Base-by-base conservation (phyloP, 92 coral and sea anemone species). In the Parazoanthus darwini region DNA sequence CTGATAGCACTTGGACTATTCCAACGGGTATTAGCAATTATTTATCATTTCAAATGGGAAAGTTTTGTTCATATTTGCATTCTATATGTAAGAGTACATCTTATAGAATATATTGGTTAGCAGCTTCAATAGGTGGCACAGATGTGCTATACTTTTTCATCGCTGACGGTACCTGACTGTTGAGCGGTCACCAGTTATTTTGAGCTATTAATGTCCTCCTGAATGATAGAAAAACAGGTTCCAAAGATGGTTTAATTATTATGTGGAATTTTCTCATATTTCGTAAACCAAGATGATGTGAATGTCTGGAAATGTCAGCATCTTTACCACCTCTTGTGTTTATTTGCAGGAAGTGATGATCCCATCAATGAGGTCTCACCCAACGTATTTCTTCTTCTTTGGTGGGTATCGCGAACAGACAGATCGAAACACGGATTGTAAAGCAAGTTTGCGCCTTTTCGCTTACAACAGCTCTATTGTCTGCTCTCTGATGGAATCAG, bases 311-410 rank as follows among this genome's bases (percentile, higher is more conserved):
- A 16, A n/a, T 44, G 16, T 26, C 15, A 79, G 59, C 58, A 77
- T 13, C n/a, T 37, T 80, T 22, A 38, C 43, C 39, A 5, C 18
- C 5, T 22, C 25, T 44, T 73, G 51, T 88, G 9, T 74, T 23
- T 50, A n/a, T 86, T 63, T 16, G 71, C 88, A 95, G 98, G 98
- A 95, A 85, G 94, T 95, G 4, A 90, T 95, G 96, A 88, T 95
- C 26, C 98, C 98, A 13, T 86, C 96, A 0, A 37, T 95, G 51
- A 81, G 96, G 72, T 92, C 88, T 29, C 88, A 91, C 25, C 84
- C 94, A 35, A 90, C 93, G 63, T 92, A 91, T 86, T 92, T 95
- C 91, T 89, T 95, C 89, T 90, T 93, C 76, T 95, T 95, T 88
- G 98, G 98, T 95, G 65, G 80, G 96, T 86, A 14, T 86, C 76